A percentile compares a stretch with the other conserved stretches of the same genome.
phyloP scores from a whole-genome alignment of 2,888 invertebrate genomes.

The Heliothis peltigera region DNA sequence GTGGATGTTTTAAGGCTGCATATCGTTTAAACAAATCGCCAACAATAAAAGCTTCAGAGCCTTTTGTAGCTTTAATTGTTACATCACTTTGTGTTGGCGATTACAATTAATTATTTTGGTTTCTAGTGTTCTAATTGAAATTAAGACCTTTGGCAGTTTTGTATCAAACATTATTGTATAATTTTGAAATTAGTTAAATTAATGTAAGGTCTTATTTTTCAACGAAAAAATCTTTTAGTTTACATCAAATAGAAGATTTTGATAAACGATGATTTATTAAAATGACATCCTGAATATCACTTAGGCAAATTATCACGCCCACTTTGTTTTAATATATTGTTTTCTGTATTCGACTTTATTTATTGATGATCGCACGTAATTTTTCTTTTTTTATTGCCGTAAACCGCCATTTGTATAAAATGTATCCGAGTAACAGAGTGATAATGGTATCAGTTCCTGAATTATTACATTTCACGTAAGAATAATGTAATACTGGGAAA shows the following conservation, averaged over 20 bases:
- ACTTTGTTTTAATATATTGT: constrained; percentile 39
- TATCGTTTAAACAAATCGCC: constrained; percentile 12
- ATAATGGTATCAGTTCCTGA: constrained; percentile 58
- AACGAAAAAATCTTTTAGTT: no score
- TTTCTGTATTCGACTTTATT: constrained; percentile 49
- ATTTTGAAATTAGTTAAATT: neutral
- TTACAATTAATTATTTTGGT: neutral
- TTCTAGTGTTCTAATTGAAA: neutral
- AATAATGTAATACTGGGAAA: constrained; percentile 26
- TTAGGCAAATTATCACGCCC: constrained; percentile 21
- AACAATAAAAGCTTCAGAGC: constrained; percentile 7
- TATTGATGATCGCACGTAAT: constrained; percentile 62
- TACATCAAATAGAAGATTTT: no score
- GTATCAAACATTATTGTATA: neutral
- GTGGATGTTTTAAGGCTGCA: neutral
- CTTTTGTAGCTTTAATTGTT: constrained; percentile 11
- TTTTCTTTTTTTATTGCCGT: constrained; percentile 71
- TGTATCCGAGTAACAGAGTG: constrained; percentile 63
- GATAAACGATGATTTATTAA: no score
- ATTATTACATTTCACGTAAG: constrained; percentile 46
- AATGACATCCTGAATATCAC: constrained; percentile 9
- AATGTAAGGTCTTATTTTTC: neutral
- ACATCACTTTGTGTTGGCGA: constrained; percentile 2
- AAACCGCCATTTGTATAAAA: constrained; percentile 66
- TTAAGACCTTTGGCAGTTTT: neutral